Percentiles rank a stretch among this genome's conserved stretches.
Evolutionary conservation across 2,888 invertebrate genomes (phyloP).

Genomic region (Mongoloraphidia duomilia): DNA sequence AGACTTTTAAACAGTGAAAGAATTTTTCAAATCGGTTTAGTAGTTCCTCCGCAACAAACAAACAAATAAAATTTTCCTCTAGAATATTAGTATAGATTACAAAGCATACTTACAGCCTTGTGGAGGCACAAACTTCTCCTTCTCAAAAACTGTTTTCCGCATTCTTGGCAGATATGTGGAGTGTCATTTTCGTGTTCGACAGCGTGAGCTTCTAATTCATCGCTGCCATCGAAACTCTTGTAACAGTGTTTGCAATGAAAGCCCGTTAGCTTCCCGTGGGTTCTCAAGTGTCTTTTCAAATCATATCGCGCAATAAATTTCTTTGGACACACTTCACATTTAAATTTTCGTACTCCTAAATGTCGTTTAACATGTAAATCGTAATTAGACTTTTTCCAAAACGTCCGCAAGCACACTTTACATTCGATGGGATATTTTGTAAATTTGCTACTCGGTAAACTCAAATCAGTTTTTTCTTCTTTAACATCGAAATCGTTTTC

Average conservation of each 20-base stretch:
- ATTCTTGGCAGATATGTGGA: constrained; percentile 5
- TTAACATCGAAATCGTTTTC: too few relatives aligned
- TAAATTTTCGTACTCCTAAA: background rate
- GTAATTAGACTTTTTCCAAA: too few relatives aligned
- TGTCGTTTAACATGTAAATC: too few relatives aligned
- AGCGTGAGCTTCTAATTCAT: constrained; percentile 6
- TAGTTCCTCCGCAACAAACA: too few relatives aligned
- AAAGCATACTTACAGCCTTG: background rate
- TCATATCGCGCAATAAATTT: background rate
- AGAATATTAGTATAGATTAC: too few relatives aligned
- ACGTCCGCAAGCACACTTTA: too few relatives aligned
- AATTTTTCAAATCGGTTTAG: too few relatives aligned
- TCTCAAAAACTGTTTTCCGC: constrained; percentile 5
- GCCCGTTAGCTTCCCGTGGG: background rate
- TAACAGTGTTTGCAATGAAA: background rate
- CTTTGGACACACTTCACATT: background rate
- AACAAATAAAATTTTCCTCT: too few relatives aligned
- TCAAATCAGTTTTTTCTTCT: too few relatives aligned
- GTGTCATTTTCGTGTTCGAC: constrained; percentile 2
- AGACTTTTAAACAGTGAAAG: too few relatives aligned
- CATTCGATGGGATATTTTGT: too few relatives aligned
- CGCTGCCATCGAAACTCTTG: background rate
- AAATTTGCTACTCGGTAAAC: too few relatives aligned
- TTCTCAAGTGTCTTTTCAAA: background rate
- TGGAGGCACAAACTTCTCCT: constrained; percentile 1